These are phyloP conservation scores for Leptocoma aspasia DNA, from an alignment of 2,113 vertebrate genomes.

Conservation along the genomic window DNA sequence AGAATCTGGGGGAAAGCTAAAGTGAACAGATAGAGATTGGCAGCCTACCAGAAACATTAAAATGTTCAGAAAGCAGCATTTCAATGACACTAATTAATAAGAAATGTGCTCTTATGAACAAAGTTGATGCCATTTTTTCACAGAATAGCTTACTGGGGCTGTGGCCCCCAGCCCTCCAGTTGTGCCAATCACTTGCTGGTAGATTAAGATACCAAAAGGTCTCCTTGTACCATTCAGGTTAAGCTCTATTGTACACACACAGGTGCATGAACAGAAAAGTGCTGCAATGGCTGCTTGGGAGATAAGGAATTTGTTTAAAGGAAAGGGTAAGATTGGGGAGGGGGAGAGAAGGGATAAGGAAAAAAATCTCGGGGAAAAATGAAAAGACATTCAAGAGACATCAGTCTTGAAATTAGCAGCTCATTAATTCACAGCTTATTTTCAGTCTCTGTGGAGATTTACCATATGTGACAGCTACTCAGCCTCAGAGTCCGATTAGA, in stretches of 20 bases:
- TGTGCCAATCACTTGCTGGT: neutral
- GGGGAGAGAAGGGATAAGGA: neutral
- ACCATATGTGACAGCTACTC: neutral
- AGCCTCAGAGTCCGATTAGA: neutral
- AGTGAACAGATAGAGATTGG: neutral
- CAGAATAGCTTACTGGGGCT: neutral
- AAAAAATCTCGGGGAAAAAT: neutral
- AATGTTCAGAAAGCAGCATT: neutral
- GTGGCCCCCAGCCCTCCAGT: neutral
- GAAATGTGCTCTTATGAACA: neutral
- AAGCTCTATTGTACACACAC: neutral
- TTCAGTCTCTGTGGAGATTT: slow-evolving; percentile 30
- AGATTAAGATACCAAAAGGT: neutral
- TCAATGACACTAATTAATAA: neutral
- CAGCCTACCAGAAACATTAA: neutral
- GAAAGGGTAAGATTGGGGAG: neutral
- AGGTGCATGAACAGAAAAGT: neutral
- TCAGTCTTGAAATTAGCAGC: slow-evolving; percentile 32
- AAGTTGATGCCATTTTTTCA: neutral
- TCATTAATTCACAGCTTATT: slow-evolving; percentile 47
- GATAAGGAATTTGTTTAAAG: neutral
- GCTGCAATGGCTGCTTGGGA: neutral
- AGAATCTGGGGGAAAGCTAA: neutral
- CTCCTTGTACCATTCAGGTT: neutral
- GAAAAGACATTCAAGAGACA: neutral